Percentiles rank a stretch among this genome's conserved stretches.
phyloP scores from a whole-genome alignment of 2,113 vertebrate species.

The Chaetops frenatus region DNA sequence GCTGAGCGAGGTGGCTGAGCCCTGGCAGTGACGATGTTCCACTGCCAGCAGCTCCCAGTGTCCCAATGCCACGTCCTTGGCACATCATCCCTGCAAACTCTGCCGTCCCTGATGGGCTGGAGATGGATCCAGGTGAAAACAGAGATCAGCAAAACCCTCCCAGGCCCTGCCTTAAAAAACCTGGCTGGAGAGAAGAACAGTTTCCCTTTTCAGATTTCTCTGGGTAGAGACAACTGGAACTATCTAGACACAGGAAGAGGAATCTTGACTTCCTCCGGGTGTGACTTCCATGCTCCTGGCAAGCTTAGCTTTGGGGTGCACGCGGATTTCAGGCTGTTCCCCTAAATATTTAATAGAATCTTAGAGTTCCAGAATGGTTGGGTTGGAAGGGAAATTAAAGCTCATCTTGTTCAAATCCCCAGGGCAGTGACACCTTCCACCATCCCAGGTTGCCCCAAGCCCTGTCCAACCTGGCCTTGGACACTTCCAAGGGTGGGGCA shows the following conservation, averaged over 20 bases:
- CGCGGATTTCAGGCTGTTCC: rapidly evolving
- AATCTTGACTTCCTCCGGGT: rapidly evolving
- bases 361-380: neutral
- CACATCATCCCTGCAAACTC: neutral
- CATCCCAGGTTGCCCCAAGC: neutral
- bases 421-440: neutral
- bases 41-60: neutral
- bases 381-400: neutral
- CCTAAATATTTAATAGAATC: neutral
- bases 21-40: rapidly evolving
- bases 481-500: neutral
- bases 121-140: neutral
- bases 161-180: neutral
- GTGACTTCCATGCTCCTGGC: rapidly evolving
- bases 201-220: neutral
- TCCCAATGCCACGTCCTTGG: neutral
- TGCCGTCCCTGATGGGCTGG: neutral
- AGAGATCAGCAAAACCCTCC: neutral
- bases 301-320: neutral
- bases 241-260: neutral
- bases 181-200: neutral
- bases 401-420: neutral
- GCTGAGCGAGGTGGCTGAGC: neutral
- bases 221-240: neutral
- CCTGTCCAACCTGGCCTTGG: rapidly evolving